A percentile compares a stretch with the other conserved stretches of the same genome.
These are phyloP conservation scores for Brachionus asplanchnoidis DNA, from an alignment of 1,140 invertebrate species.

Conservation along the genomic window DNA sequence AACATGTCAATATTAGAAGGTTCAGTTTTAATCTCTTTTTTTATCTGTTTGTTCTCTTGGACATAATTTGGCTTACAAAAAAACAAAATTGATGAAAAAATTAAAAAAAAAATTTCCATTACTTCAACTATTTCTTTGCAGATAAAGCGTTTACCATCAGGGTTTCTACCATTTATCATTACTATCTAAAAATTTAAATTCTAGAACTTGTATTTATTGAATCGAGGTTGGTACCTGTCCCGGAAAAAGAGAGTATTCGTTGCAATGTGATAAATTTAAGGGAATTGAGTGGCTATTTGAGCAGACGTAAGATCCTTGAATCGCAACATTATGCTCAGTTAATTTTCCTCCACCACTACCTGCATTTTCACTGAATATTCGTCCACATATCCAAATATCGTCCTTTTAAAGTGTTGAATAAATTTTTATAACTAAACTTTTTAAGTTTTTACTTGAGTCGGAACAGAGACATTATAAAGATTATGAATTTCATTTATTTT, in stretches of 20 bases:
- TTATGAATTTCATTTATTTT: slow-evolving; percentile 21
- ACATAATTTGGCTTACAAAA: neutral
- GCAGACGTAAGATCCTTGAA: slow-evolving; percentile 36
- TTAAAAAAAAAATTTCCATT: neutral
- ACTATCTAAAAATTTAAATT: neutral
- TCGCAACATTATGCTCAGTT: slow-evolving; percentile 27
- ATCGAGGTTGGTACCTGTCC: neutral
- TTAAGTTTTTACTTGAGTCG: neutral
- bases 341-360: slow-evolving; percentile 34
- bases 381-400: slow-evolving; percentile 38
- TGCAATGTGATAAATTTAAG: slow-evolving; percentile 12
- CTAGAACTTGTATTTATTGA: neutral
- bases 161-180: slow-evolving; percentile 26
- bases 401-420: neutral
- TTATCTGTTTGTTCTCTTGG: neutral
- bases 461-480: slow-evolving; percentile 25
- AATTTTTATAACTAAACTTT: neutral
- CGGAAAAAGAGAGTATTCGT: slow-evolving; percentile 34
- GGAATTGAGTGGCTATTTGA: slow-evolving; percentile 30
- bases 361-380: slow-evolving; percentile 34
- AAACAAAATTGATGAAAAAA: neutral
- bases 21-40: slow-evolving; percentile 1
- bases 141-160: slow-evolving; percentile 22
- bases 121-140: slow-evolving; percentile 38
- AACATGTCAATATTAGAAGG: neutral